Evolutionary conservation across 2,113 vertebrate species (phyloP).

Genomic region (Thryonomys swinderianus): DNA sequence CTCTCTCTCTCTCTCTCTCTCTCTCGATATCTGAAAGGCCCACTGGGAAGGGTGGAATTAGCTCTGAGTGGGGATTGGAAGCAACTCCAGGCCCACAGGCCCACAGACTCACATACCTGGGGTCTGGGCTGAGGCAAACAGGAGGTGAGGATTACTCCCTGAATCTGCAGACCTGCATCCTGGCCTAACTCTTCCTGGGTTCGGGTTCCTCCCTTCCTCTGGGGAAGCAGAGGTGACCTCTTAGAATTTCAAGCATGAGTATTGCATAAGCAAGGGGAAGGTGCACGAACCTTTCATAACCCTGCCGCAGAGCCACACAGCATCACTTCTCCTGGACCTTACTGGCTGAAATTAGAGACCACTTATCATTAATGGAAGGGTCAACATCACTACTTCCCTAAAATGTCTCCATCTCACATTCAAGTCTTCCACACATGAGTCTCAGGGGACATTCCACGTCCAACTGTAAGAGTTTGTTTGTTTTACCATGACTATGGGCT

Average conservation of each 20-base stretch:
- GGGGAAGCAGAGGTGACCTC: not conserved
- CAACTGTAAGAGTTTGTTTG: not conserved
- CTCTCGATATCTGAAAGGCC: not conserved
- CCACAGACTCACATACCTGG: not conserved
- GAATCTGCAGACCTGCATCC: not conserved
- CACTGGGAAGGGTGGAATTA: not conserved
- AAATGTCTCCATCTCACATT: not conserved
- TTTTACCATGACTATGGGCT: not conserved
- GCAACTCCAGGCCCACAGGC: not conserved
- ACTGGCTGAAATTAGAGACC: not conserved
- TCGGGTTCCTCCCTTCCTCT: not conserved
- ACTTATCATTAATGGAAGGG: not conserved
- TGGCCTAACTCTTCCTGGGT: not conserved
- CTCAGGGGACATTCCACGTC: not conserved
- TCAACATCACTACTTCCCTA: not conserved
- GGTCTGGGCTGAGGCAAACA: not conserved
- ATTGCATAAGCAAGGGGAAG: not conserved
- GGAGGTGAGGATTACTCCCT: not conserved
- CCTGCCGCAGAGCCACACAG: not conserved
- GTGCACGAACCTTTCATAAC: not conserved
- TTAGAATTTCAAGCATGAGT: not conserved
- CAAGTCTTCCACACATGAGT: not conserved
- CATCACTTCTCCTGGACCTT: not conserved
- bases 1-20: too few relatives aligned
- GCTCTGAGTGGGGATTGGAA: not conserved